Percentiles rank a stretch among this genome's conserved stretches.
These are phyloP conservation scores for Lithophane semibrunnea DNA, from an alignment of 2,888 invertebrate genomes.

Conservation along the genomic window DNA sequence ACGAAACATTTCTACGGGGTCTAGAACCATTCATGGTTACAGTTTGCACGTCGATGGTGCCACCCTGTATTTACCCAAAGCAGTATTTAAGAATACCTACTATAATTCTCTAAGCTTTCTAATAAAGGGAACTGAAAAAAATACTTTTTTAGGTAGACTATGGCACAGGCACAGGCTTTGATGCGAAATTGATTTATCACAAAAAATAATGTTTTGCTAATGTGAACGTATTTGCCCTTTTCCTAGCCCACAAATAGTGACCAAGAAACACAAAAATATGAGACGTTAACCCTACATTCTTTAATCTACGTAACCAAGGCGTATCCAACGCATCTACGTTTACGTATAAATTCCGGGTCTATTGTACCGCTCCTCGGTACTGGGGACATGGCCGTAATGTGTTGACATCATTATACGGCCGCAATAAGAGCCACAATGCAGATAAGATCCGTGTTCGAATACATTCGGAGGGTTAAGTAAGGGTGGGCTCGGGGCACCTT, in stretches of 20 bases:
- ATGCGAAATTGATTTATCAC: too few relatives aligned
- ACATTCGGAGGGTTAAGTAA: conserved; percentile 73
- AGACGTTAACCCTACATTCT: conserved; percentile 33
- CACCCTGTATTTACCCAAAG: too few relatives aligned
- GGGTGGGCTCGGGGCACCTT: conserved; percentile 66
- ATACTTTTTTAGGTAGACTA: too few relatives aligned
- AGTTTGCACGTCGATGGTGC: too few relatives aligned
- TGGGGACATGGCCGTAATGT: conserved; percentile 76
- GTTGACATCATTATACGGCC: conserved; percentile 84
- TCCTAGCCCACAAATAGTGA: background rate
- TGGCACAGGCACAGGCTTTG: too few relatives aligned
- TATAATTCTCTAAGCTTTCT: too few relatives aligned
- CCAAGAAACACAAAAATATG: background rate
- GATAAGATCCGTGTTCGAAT: conserved; percentile 82
- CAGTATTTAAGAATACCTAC: too few relatives aligned
- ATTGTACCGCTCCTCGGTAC: conserved; percentile 65
- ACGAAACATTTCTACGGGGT: too few relatives aligned
- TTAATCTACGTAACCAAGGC: conserved; percentile 28
- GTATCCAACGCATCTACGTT: conserved; percentile 39
- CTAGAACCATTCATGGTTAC: too few relatives aligned
- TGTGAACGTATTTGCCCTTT: background rate
- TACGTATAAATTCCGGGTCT: conserved; percentile 61
- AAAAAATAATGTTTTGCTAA: background rate
- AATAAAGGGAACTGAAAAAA: too few relatives aligned
- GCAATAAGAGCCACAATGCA: conserved; percentile 84